Evolutionary conservation across 2,113 vertebrate species (phyloP), one percentile per base, ranked within the genome.

Genomic region (Corydoras maculifer): DNA sequence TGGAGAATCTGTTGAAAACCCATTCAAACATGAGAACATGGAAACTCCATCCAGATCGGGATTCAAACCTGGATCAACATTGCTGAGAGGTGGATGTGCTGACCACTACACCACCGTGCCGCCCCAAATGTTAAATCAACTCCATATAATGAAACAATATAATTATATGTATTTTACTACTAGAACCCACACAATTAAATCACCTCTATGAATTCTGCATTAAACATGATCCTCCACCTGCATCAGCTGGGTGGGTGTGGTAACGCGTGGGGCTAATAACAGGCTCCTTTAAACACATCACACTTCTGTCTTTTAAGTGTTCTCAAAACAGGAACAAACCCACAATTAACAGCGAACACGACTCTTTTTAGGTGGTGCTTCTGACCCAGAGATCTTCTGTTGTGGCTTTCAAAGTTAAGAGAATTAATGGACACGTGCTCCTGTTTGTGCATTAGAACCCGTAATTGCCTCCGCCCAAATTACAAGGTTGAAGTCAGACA

Each of bases 251-350:
- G 25, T 7, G 18, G 54, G 68, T 15, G 61, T 15, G 55, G 76
- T 72, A 48, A 71, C 64, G 78, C 65, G 59, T 15, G 51, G 10
- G 8, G 0, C 75, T 79, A 82, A 86, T 83, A 76, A 84, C 76
- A 85, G 77, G 77, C 72, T 58, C 59, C 60, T 58, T 74, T 66
- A 62, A 54, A 64, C 68, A 65, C 15, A 25, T 50, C 11, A 53
- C 62, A 71, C 43, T 15, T 72, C 32, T 35, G 67, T 43, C 70
- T 8, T 64, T 74, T 71, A 60, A 75, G 59, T 30, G 49, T 29
- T 7, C 35, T 3, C 29, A 63, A 48, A 54, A 58, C n/a, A 58
- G 2, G 32, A 55, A 18, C 12, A 73, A 62, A 67, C 78, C 65
- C 77, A 78, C 82, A 25, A 84, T 86, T 79, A 65, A n/a, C 10